These are phyloP conservation scores for Habrosyne pyritoides DNA, from an alignment of 2,888 invertebrate genomes.

Conservation along the genomic window DNA sequence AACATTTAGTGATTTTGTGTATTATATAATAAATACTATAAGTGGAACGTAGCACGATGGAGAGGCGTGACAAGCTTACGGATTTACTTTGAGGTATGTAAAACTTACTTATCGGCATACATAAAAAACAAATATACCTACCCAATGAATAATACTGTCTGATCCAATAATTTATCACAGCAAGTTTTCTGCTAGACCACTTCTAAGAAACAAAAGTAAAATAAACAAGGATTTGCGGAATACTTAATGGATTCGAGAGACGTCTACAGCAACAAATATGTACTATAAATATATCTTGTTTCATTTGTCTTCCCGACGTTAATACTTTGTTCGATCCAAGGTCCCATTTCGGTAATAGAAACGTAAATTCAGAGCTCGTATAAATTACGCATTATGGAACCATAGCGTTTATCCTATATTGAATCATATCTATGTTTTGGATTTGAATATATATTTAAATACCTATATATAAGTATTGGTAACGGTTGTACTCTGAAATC, in stretches of 20 bases:
- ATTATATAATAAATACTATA: background rate
- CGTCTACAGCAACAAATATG: conserved; percentile 37
- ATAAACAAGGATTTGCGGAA: conserved; percentile 40
- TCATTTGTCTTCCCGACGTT: conserved; percentile 28
- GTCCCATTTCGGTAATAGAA: conserved; percentile 25
- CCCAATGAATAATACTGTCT: conserved; percentile 3
- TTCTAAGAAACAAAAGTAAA: conserved; percentile 16
- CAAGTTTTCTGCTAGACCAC: conserved; percentile 16
- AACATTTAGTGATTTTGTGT: background rate
- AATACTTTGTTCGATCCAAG: conserved; percentile 31
- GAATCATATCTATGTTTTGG: too few relatives aligned
- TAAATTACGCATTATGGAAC: conserved; percentile 44
- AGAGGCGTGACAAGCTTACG: background rate
- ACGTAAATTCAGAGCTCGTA: conserved; percentile 28
- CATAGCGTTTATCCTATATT: too few relatives aligned
- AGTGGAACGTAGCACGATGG: background rate
- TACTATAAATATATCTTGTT: conserved; percentile 26
- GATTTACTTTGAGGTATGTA: conserved; percentile 5
- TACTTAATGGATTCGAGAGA: conserved; percentile 30
- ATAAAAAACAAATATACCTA: conserved; percentile 7
- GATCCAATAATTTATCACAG: conserved; percentile 30
- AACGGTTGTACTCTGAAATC: too few relatives aligned
- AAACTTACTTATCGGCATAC: background rate
- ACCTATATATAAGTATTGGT: too few relatives aligned
- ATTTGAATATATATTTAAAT: too few relatives aligned